Conservation (phyloP, 2,888 invertebrate genomes). For the Hypena proboscidalis region DNA sequence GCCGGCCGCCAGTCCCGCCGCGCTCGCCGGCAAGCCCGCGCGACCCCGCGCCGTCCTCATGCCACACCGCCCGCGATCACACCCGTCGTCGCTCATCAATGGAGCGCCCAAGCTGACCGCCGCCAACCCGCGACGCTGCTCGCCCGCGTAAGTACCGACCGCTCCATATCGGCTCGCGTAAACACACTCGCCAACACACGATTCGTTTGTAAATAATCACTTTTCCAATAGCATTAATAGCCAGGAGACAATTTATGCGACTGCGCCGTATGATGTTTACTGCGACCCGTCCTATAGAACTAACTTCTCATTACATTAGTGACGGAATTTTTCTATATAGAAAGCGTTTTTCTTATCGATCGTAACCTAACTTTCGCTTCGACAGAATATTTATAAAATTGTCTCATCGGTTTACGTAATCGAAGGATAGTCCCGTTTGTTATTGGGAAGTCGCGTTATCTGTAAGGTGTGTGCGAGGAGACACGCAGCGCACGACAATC, state of each 20-base stretch:
- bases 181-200: constrained; percentile 46
- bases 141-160: constrained; percentile 51
- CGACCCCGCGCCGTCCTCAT: constrained; percentile 46
- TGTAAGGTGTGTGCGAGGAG: constrained; percentile 49
- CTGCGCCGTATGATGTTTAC: constrained; percentile 73
- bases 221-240: constrained; percentile 63
- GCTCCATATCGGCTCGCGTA: constrained; percentile 39
- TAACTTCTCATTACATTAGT: constrained; percentile 63
- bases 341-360: constrained; percentile 69
- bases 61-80: constrained; percentile 54
- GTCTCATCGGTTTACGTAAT: constrained; percentile 75
- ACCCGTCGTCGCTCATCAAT: constrained; percentile 65
- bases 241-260: constrained; percentile 59
- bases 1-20: constrained; percentile 68
- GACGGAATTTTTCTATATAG: constrained; percentile 58
- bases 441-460: constrained; percentile 61
- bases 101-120: constrained; percentile 77
- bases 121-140: constrained; percentile 39
- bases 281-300: constrained; percentile 45
- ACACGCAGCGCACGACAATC: constrained; percentile 43
- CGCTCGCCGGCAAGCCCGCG: constrained; percentile 71
- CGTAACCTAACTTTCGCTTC: constrained; percentile 47
- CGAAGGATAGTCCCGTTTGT: constrained; percentile 64
- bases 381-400: constrained; percentile 69
- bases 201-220: constrained; percentile 63